A percentile compares a stretch with the other conserved stretches of the same genome.
These are phyloP conservation scores for Scolanthus callimorphus DNA, from an alignment of 92 coral and sea anemone genomes.

Conservation along the genomic window DNA sequence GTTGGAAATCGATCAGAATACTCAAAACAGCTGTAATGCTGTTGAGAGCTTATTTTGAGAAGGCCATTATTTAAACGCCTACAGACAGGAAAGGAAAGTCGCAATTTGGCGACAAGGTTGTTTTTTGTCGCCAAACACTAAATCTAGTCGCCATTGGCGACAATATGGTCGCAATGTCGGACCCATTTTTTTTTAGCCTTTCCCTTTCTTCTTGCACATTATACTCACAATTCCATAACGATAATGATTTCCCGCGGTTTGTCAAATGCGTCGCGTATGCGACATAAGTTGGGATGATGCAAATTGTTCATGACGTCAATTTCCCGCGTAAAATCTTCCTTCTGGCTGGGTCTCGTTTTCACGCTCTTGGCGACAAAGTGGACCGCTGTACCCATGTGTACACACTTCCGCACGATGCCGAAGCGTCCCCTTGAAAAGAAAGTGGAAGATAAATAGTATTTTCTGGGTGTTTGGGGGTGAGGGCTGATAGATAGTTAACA, in stretches of 20 bases:
- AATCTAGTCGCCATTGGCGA: no score
- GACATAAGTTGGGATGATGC: slow-evolving; percentile 73
- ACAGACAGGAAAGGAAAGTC: no score
- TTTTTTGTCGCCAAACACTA: no score
- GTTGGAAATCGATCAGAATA: no score
- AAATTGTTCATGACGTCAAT: slow-evolving; percentile 78
- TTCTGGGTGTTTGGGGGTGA: background rate
- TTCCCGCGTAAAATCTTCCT: slow-evolving; percentile 78
- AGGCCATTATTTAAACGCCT: no score
- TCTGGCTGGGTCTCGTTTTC: slow-evolving; percentile 90
- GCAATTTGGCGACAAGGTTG: no score
- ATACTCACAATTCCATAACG: slow-evolving; percentile 86
- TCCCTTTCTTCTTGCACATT: no score
- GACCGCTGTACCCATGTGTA: slow-evolving; percentile 73
- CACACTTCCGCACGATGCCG: slow-evolving; percentile 88
- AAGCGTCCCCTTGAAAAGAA: slow-evolving; percentile 70
- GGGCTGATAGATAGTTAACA: background rate
- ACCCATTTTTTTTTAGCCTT: no score
- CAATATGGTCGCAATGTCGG: no score
- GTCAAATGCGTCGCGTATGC: slow-evolving; percentile 91
- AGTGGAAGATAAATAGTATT: background rate
- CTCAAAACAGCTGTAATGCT: no score
- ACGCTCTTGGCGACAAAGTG: slow-evolving; percentile 85
- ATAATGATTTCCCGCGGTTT: slow-evolving; percentile 73
- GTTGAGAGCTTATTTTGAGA: no score